Percentiles rank a stretch among this genome's conserved stretches.
These are phyloP conservation scores for Caenorhabditis elegans DNA, from an alignment of 1,140 invertebrate genomes.

Conservation along the genomic window WBcel235 BX284603.4:12954501-12955000, in stretches of 20 bases:
- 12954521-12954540: constrained; percentile 1
- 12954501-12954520: too few relatives aligned
- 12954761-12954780: constrained; percentile 84
- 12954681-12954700: constrained; percentile 88
- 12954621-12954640: constrained; percentile 80
- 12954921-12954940: constrained; percentile 46
- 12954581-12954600: constrained; percentile 91
- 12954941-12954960: constrained; percentile 69
- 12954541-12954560: constrained; percentile 50
- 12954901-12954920: constrained; percentile 44
- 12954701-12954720: constrained; percentile 87
- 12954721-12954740: constrained; percentile 86
- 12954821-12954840: constrained; percentile 92
- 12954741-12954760: constrained; percentile 97
- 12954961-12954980: constrained; percentile 85
- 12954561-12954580: constrained; percentile 79
- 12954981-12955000: constrained; percentile 91
- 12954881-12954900: constrained; percentile 45
- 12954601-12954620: constrained; percentile 86
- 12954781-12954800: constrained; percentile 87
- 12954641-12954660: constrained; percentile 81
- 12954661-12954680: constrained; percentile 86
- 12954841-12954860: constrained; percentile 91
- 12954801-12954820: constrained; percentile 90
- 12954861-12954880: constrained; percentile 85